Conservation (phyloP, 1,140 invertebrate genomes). For the Lepidurus couesii region DNA sequence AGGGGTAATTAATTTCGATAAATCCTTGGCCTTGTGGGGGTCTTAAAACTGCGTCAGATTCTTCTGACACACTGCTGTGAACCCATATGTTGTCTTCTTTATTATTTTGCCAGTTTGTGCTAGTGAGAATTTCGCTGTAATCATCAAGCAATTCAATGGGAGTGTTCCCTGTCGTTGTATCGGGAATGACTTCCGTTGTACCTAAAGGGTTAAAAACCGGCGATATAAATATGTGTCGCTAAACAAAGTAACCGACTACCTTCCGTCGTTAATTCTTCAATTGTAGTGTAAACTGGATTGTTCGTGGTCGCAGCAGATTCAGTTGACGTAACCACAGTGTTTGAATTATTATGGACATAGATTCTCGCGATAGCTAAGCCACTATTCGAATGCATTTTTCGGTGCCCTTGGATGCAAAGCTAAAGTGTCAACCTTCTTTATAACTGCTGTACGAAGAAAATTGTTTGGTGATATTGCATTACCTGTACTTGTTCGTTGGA, state of each 20-base stretch:
- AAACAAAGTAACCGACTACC: background rate
- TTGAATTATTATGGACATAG: background rate
- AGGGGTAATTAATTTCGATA: background rate
- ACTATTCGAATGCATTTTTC: background rate
- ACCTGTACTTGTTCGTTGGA: background rate
- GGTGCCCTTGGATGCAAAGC: background rate
- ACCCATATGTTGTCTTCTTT: background rate
- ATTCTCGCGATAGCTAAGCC: slow-evolving; percentile 2
- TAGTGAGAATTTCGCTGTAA: background rate
- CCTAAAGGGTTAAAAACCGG: background rate
- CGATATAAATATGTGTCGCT: background rate
- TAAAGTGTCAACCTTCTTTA: background rate
- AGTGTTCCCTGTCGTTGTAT: background rate
- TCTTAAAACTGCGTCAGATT: background rate
- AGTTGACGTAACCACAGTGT: background rate
- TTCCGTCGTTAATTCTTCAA: background rate
- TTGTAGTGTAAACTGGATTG: background rate
- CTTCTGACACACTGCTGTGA: background rate
- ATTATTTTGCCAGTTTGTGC: background rate
- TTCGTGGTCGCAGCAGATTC: background rate
- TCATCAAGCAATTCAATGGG: background rate
- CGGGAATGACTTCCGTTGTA: background rate
- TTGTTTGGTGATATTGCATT: background rate
- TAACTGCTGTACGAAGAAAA: too few relatives aligned
- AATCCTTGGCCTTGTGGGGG: background rate